Evolutionary conservation across 2,797 vertebrate genomes (phyloP), one percentile per base, ranked within the genome.

Genomic region (Pseudotriccus pelzelni): DNA sequence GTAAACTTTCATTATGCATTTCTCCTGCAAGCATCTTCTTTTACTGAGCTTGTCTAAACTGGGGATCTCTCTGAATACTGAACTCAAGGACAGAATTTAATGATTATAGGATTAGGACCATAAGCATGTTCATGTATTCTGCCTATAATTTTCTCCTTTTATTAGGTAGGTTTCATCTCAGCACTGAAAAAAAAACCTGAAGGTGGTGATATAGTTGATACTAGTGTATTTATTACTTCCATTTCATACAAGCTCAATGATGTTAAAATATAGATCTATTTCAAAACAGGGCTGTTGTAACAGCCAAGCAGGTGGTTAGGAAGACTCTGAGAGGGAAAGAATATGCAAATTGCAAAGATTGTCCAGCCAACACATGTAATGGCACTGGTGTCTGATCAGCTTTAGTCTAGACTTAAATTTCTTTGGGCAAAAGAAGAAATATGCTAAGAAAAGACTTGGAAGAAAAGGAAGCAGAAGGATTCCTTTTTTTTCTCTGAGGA

Each of bases 1-100:
- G 95, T 95, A 96, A 95, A 96, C 95, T 96, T 95, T 72, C 91
- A 94, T 95, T 94, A 94, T 58, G 73, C 62, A 74, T 89, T 95
- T 93, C 82, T 95, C 84, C 79, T 91, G 75, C 41, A 60, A 91
- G 56, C 82, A 68, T 94, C 87, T 91, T 95, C 72, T 93, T 96
- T 68, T 70, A 74, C 56, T 55, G 39, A 75, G 79, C 64, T 82
- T 87, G 20, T 88, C 55, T 90, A 47, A 93, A 84, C 87, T 84
- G 66, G 36, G 58, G 11, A 79, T 89, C 74, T 92, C 53, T 88
- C 24, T 87, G 49, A 91, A 74, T 87, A 59, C 59, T 21, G 60
- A 94, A 53, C 28, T 91, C 43, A 73, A 25, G 53, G 39, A 32
- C 37, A 69, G 55, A 77, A 91, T 68, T 90, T 75, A 27, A 58